Percentiles rank a stretch among this genome's conserved stretches.
Conservation (phyloP, 1,140 invertebrate genomes). For the Oryzaephilus surinamensis region DNA sequence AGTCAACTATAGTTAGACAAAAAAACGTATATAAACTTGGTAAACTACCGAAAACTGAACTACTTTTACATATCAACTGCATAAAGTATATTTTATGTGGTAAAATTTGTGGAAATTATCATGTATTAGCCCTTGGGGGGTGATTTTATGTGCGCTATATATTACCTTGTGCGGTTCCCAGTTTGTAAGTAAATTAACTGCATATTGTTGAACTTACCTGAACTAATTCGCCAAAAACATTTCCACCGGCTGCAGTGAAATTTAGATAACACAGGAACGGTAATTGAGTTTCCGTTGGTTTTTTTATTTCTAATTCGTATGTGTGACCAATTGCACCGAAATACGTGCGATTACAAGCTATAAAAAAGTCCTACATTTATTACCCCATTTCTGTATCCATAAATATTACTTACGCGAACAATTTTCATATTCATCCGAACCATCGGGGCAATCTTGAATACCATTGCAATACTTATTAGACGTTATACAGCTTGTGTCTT, state of each 20-base stretch:
- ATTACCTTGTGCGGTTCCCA: no score
- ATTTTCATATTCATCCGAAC: slow-evolving; percentile 63
- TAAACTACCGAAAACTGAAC: background rate
- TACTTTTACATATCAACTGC: background rate
- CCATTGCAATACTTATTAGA: slow-evolving; percentile 74
- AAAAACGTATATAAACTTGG: background rate
- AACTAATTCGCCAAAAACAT: slow-evolving; percentile 60
- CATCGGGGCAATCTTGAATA: slow-evolving; percentile 65
- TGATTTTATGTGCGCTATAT: background rate
- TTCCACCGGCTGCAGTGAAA: slow-evolving; percentile 61
- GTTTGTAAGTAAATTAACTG: no score
- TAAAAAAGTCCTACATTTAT: slow-evolving; percentile 23
- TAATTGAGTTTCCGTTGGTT: slow-evolving; percentile 59
- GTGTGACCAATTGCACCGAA: slow-evolving; percentile 68
- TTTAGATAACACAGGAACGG: slow-evolving; percentile 70
- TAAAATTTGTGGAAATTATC: no score
- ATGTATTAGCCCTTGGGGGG: background rate
- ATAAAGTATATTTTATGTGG: no score
- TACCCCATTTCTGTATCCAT: slow-evolving; percentile 4
- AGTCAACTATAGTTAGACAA: slow-evolving; percentile 46
- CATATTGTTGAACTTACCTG: slow-evolving; percentile 46
- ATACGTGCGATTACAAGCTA: slow-evolving; percentile 76
- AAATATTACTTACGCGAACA: slow-evolving; percentile 62
- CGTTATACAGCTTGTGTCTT: background rate
- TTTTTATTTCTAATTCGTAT: slow-evolving; percentile 63